Base-by-base conservation (phyloP, 2,113 vertebrate species). In the Ancistrus triradiatus region DNA sequence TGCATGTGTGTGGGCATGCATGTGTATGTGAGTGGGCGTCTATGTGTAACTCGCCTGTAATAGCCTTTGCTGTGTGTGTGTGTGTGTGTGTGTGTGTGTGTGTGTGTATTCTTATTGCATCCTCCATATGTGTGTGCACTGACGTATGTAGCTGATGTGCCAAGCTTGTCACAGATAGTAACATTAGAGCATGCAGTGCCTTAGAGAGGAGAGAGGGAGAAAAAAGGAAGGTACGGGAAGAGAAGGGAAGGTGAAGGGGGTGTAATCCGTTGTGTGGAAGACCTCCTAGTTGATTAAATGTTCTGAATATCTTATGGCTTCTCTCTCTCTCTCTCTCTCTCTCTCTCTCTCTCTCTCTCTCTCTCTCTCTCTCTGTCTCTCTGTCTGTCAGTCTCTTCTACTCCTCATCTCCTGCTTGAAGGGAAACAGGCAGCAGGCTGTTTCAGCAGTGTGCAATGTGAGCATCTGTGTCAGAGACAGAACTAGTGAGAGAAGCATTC, bases 81-180 rank as follows among this genome's bases (percentile, higher is more conserved):
- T 27, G 28, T 38, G 50, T 14, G 28, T 37, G 52, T 18, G 40
- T 27, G 63, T 38, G 52, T 33, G 58, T 48, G 43, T 48, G 43
- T 22, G 42, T 40, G 61, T 18, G 35, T 46, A 33, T 40, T 21
- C 15, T 35, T 46, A 35, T 59, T n/a, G 63, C 68, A 13, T 71
- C 72, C 66, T 68, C 63, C 22, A 31, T 78, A 72, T 76, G 80
- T 76, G 66, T 80, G 78, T 83, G 79, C 77, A 78, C 79, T 72
- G 68, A 70, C 70, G 81, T 79, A 60, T 83, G 68, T 71, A 72
- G 69, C 77, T 77, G 70, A 68, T 65, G 72, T 66, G 63, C 48
- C 24, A 24, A 28, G 55, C 66, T 79, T 78, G 83, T 85, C 83
- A 84, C 85, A 87, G 85, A 86, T 85, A 87, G 85, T 81, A 86